Base-by-base conservation (phyloP, 2,888 invertebrate genomes). In the Trachelus tabidus region DNA sequence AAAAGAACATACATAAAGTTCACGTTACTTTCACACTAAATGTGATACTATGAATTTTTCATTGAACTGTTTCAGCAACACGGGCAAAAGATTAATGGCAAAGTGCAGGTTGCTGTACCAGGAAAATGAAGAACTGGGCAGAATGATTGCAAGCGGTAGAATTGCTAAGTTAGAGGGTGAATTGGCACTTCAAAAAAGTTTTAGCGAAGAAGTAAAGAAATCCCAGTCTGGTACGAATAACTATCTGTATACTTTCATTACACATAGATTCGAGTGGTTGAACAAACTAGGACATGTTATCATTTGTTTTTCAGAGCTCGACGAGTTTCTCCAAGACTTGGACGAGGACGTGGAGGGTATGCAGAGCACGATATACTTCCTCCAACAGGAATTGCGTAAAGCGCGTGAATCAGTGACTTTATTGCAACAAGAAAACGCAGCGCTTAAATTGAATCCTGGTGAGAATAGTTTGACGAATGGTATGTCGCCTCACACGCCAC, bases 341-440 rank as follows among this genome's bases (percentile, higher is more conserved):
- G 99, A 99, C 89, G 98, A 98, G 92, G 98, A 99, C 91, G 97
- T 98, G 69, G 99, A 99, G 92, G 98, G 98, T 34, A 98, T 99
- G 98, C 99, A 99, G 93, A 97, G 98, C 90, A 98, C 98, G 81
- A 98, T 99, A 89, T 94, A 97, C 92, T 97, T 97, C 92, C 93
- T 99, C 80, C 98, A 99, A 90, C 97, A 98, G 91, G 98, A 99
- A 92, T 92, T 99, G 80, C 95, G 97, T 79, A 97, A 97, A 86
- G 94, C 96, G 15, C 95, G 96, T 86, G 96, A 96, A 84, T 93
- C 94, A 68, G 93, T 94, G 79, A 93, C 93, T 76, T 91, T 92
- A n/a, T 91, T 95, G 68, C 95, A 95, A 85, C 94, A 94, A 85
- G 96, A 95, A 84, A 91, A 92, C 79, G 83, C 87, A 23, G 79